A percentile compares a stretch with the other conserved stretches of the same genome.
Evolutionary conservation across 92 coral and sea anemone genomes (phyloP).

Genomic region (Umimayanthus kanabou): DNA sequence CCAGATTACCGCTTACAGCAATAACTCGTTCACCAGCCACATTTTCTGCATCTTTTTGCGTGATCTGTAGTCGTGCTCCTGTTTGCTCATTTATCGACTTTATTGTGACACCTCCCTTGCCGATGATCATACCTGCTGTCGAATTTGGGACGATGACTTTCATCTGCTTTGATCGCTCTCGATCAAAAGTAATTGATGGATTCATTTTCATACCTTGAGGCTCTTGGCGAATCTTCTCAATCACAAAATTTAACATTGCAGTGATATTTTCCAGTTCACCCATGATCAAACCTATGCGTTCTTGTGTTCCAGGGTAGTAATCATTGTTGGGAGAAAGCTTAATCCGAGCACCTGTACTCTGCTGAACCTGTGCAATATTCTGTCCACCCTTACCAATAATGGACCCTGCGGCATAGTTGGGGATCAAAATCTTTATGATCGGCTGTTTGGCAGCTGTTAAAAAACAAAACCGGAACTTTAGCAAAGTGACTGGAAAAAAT

Average conservation of each 20-base stretch:
- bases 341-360: slow-evolving; percentile 94
- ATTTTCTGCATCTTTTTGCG: slow-evolving; percentile 92
- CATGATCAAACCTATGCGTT: slow-evolving; percentile 94
- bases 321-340: slow-evolving; percentile 96
- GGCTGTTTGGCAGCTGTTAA: slow-evolving; percentile 90
- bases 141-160: slow-evolving; percentile 97
- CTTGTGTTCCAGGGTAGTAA: slow-evolving; percentile 97
- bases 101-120: slow-evolving; percentile 92
- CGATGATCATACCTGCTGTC: slow-evolving; percentile 98
- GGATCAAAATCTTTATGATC: slow-evolving; percentile 91
- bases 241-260: slow-evolving; percentile 88
- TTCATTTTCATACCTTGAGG: slow-evolving; percentile 83
- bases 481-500: neutral
- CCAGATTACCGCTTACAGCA: slow-evolving; percentile 80
- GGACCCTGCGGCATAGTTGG: slow-evolving; percentile 98
- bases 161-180: slow-evolving; percentile 92
- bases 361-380: slow-evolving; percentile 93
- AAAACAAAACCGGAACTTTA: neutral
- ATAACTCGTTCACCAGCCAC: slow-evolving; percentile 95
- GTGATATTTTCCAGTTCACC: slow-evolving; percentile 93
- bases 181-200: slow-evolving; percentile 79
- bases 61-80: slow-evolving; percentile 95
- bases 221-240: slow-evolving; percentile 95
- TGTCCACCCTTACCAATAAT: slow-evolving; percentile 99
- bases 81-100: slow-evolving; percentile 91